Conservation (phyloP, 2,113 vertebrate genomes). For the Cyrtonyx montezumae region DNA sequence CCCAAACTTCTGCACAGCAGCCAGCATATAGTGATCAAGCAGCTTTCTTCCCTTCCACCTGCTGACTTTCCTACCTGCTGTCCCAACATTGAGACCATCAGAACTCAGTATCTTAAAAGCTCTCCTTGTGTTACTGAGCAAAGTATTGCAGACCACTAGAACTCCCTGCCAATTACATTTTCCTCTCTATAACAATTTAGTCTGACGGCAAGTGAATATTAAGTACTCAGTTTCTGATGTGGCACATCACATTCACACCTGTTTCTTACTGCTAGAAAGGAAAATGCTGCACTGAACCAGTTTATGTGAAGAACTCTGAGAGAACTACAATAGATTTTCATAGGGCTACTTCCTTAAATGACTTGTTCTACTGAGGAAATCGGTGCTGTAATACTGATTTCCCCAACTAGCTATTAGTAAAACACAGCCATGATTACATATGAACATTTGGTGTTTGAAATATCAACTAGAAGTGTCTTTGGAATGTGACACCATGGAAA, state of each 20-base stretch:
- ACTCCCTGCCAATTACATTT: not conserved
- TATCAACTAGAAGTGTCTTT: not conserved
- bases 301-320: too few relatives aligned
- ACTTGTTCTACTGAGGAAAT: not conserved
- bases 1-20: not conserved
- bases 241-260: not conserved
- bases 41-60: not conserved
- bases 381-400: not conserved
- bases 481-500: not conserved
- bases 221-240: not conserved
- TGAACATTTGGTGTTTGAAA: not conserved
- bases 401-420: not conserved
- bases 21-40: not conserved
- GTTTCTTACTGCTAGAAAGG: not conserved
- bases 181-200: not conserved
- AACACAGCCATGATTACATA: not conserved
- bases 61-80: not conserved
- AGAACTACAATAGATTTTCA: too few relatives aligned
- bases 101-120: not conserved
- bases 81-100: not conserved
- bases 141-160: not conserved
- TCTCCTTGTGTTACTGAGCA: not conserved
- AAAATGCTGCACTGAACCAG: not conserved
- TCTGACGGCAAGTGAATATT: not conserved
- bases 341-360: not conserved